Evolutionary conservation across 2,797 vertebrate genomes (phyloP), one percentile per base, ranked within the genome.

Genomic region (Coregonus suidteri): DNA sequence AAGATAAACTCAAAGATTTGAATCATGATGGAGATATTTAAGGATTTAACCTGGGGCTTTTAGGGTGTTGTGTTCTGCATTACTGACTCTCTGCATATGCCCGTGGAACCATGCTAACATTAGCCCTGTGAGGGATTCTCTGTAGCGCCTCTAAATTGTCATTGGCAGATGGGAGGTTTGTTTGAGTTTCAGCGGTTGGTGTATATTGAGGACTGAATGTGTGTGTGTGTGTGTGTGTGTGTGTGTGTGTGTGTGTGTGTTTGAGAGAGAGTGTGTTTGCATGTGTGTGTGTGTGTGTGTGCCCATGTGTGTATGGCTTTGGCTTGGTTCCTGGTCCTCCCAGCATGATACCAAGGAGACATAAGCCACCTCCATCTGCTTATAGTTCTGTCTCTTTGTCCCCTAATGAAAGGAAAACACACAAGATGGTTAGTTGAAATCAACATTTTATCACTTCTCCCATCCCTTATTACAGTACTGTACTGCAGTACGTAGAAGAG

Each of bases 281-380:
- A 1, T 66, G 59, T 41, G 51, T 76, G 64, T 47, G 41, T 47
- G 41, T 47, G 41, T 41, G 9, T 11, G 9, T 47, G 41, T 47
- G 76, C 78, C 41, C 41, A 59, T 66, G 79, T 77, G 85, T 84
- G 85, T 82, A 81, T 81, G 68, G 82, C 77, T 90, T 91, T 93
- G 93, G 93, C 93, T 88, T 83, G 76, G 75, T 76, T 93, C 90
- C 93, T 91, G 88, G 88, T 89, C 91, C 87, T 92, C 91, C 91
- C 91, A 91, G 91, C 91, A 88, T 93, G 94, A 86, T 90, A 90
- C 87, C 88, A 88, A 90, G 89, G 87, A 93, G 92, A 93, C 94
- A 94, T 94, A 94, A 94, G 93, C 93, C 93, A 91, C 89, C 94
- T 94, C 93, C 94, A 94, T 94, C 93, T 94, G 93, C 92, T 91